Percentiles rank a stretch among this genome's conserved stretches.
These are phyloP conservation scores for Stegophylla sp. DNA, from an alignment of 2,888 invertebrate genomes.

Conservation along the genomic window DNA sequence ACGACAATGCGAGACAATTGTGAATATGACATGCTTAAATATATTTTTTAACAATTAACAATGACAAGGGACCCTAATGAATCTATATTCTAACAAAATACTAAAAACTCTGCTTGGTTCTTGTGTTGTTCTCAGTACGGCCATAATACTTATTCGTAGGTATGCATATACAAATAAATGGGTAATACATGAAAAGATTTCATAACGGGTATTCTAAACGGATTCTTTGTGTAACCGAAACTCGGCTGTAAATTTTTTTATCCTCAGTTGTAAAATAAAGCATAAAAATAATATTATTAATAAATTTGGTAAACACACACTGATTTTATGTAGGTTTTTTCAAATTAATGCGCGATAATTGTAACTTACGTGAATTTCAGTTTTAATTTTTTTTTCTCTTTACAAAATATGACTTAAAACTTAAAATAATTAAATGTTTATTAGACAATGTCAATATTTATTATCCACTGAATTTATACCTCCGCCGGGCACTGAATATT, in stretches of 20 bases:
- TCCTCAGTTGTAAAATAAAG: neutral
- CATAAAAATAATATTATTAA: too few species aligned
- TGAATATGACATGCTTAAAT: conserved; percentile 37
- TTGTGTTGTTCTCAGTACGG: conserved; percentile 10
- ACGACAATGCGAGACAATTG: conserved; percentile 46
- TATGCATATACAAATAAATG: neutral
- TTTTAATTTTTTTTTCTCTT: too few species aligned
- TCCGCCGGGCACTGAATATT: too few species aligned
- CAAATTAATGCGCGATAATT: too few species aligned
- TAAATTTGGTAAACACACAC: too few species aligned
- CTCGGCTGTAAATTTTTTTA: neutral
- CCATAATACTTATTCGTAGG: neutral
- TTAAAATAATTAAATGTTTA: too few species aligned
- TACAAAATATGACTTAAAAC: too few species aligned
- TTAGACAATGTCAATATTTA: too few species aligned
- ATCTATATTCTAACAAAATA: conserved; percentile 26
- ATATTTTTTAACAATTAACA: conserved; percentile 47
- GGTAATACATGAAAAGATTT: conserved; percentile 5
- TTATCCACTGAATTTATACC: too few species aligned
- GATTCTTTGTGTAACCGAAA: neutral
- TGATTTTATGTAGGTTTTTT: too few species aligned
- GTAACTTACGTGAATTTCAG: too few species aligned
- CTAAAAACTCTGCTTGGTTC: conserved; percentile 15
- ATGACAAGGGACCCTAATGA: conserved; percentile 48
- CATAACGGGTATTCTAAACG: conserved; percentile 26